A percentile compares a stretch with the other conserved stretches of the same genome.
Conservation (phyloP, 2,113 vertebrate genomes). For the Crotalus horridus region DNA sequence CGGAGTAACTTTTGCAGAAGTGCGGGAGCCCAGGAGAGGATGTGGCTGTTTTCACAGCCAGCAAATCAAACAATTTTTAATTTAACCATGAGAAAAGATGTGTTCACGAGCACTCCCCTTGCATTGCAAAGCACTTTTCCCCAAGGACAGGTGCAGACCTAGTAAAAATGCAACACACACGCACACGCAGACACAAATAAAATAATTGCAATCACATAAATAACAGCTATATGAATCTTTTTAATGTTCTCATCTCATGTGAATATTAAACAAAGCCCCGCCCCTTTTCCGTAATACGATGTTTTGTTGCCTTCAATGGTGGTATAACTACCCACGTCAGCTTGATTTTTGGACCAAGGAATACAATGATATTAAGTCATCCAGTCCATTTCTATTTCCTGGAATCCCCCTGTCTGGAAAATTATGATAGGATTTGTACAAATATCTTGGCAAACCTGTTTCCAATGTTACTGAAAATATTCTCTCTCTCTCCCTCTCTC, state of each 20-base stretch:
- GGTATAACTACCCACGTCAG: not conserved
- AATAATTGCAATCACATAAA: not conserved
- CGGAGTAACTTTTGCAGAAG: not conserved
- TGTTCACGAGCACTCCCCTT: not conserved
- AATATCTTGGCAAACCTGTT: not conserved
- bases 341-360: constrained; percentile 14
- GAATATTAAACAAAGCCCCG: not conserved
- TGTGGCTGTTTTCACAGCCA: not conserved
- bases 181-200: not conserved
- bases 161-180: not conserved
- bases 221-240: not conserved
- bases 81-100: not conserved
- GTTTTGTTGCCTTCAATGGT: not conserved
- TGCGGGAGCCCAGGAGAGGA: not conserved
- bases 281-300: not conserved
- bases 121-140: not conserved
- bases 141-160: not conserved
- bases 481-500: not conserved
- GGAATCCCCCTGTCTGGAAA: constrained; percentile 20
- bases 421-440: not conserved
- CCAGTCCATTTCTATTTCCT: not conserved
- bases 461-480: rapidly evolving
- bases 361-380: not conserved
- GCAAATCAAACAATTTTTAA: not conserved
- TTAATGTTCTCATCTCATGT: not conserved